A percentile compares a stretch with the other conserved stretches of the same genome.
phyloP scores from a whole-genome alignment of 2,113 vertebrate species.

The Rafetus swinhoei region DNA sequence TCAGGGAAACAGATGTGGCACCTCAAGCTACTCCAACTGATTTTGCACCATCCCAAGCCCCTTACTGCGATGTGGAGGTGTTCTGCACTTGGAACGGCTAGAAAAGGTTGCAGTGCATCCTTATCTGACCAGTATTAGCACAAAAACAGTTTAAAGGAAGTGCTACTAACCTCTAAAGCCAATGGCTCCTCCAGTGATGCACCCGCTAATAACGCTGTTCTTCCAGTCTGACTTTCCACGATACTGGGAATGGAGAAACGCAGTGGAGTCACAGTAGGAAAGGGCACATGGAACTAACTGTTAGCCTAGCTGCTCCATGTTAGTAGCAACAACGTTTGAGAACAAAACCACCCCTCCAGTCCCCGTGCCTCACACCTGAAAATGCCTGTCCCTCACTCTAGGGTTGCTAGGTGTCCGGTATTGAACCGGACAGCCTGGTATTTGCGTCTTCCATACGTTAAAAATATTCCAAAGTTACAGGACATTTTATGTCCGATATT shows the following conservation, averaged over 20 bases:
- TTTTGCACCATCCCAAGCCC: not conserved
- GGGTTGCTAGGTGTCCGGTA: no score
- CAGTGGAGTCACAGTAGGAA: not conserved
- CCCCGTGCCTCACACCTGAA: not conserved
- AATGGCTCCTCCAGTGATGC: constrained; percentile 94
- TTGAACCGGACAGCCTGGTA: no score
- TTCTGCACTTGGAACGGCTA: not conserved
- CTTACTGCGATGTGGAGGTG: not conserved
- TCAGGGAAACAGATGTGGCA: not conserved
- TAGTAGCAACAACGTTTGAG: not conserved
- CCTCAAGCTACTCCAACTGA: not conserved
- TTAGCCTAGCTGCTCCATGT: not conserved
- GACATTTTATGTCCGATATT: no score
- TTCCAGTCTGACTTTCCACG: constrained; percentile 96
- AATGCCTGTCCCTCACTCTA: constrained; percentile 38
- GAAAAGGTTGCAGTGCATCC: not conserved
- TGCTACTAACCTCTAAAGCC: constrained; percentile 90
- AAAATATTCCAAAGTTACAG: no score
- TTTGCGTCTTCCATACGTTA: no score
- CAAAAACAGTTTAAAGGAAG: not conserved
- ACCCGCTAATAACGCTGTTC: constrained; percentile 95
- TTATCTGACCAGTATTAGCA: not conserved
- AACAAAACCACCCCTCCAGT: not conserved
- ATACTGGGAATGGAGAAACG: constrained; percentile 79
- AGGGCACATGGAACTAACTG: rapidly evolving